These are phyloP conservation scores for Mesembrinibis cayennensis DNA, from an alignment of 2,113 vertebrate genomes.

Conservation along the genomic window DNA sequence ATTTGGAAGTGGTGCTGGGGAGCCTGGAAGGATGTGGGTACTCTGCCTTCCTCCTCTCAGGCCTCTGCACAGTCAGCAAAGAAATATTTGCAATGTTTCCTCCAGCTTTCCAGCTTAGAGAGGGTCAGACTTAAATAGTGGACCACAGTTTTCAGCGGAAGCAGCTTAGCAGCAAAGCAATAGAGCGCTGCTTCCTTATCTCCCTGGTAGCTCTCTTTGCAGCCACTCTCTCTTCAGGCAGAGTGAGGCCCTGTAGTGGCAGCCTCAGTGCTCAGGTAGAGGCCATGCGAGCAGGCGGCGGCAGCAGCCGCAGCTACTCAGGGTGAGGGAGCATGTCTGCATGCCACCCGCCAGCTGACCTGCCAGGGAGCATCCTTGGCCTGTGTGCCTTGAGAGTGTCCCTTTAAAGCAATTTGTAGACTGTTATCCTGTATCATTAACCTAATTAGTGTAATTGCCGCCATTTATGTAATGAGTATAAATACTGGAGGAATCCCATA, in stretches of 20 bases:
- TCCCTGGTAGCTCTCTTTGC: not conserved
- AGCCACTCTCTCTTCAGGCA: not conserved
- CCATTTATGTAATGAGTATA: conserved; percentile 80
- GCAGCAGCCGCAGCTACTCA: not conserved
- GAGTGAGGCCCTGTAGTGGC: not conserved
- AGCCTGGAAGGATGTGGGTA: not conserved
- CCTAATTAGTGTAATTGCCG: conserved; percentile 80
- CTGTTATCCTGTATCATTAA: conserved; percentile 80
- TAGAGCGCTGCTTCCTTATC: not conserved
- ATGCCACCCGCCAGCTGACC: conserved; percentile 8
- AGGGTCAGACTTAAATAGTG: not conserved
- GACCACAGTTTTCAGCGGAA: not conserved
- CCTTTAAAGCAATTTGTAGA: conserved; percentile 79
- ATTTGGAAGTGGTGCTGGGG: not conserved
- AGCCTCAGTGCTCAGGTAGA: not conserved
- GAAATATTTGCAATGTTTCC: not conserved
- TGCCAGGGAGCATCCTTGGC: conserved; percentile 52
- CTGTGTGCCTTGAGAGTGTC: conserved; percentile 64
- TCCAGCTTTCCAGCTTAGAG: not conserved
- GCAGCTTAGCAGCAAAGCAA: not conserved
- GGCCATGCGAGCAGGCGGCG: not conserved
- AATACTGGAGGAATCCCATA: conserved; percentile 80
- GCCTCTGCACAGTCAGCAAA: not conserved
- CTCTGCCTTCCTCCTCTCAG: not conserved
- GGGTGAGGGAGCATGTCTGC: not conserved